Conservation (phyloP, 2,113 vertebrate species). For the Chaenocephalus aceratus region DNA sequence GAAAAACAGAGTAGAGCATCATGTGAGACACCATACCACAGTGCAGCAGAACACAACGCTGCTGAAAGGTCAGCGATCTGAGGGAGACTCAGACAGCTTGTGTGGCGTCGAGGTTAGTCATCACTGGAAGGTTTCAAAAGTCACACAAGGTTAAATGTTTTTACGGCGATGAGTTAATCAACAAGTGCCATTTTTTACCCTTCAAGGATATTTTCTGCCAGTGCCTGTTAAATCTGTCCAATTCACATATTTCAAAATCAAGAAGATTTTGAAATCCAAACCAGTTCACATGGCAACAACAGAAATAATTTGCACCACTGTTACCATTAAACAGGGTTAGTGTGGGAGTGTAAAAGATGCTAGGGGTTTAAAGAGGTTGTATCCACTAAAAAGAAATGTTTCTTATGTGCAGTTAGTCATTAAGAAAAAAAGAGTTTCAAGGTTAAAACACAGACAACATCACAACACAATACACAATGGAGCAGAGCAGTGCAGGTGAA, state of each 20-base stretch:
- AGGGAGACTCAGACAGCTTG: constrained; percentile 45
- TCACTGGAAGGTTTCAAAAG: constrained; percentile 48
- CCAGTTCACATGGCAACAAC: constrained; percentile 67
- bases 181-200: constrained; percentile 21
- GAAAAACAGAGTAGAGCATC: constrained; percentile 84
- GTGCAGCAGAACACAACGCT: constrained; percentile 37
- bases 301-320: constrained; percentile 44
- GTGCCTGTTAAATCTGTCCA: constrained; percentile 30
- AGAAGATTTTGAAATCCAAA: constrained; percentile 37
- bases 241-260: constrained; percentile 34
- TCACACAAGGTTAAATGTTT: constrained; percentile 56
- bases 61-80: constrained; percentile 13
- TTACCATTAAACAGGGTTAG: constrained; percentile 42
- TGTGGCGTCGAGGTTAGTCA: constrained; percentile 52
- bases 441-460: constrained; percentile 41
- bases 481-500: constrained; percentile 35
- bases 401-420: constrained; percentile 29
- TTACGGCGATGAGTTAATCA: constrained; percentile 37
- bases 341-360: constrained; percentile 34
- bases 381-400: constrained; percentile 16
- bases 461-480: constrained; percentile 27
- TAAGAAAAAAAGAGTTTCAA: constrained; percentile 20
- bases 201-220: constrained; percentile 25
- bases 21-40: constrained; percentile 73
- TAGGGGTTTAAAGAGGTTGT: constrained; percentile 43